Conservation (phyloP, 2,113 vertebrate species). For the Edolisoma coerulescens region DNA sequence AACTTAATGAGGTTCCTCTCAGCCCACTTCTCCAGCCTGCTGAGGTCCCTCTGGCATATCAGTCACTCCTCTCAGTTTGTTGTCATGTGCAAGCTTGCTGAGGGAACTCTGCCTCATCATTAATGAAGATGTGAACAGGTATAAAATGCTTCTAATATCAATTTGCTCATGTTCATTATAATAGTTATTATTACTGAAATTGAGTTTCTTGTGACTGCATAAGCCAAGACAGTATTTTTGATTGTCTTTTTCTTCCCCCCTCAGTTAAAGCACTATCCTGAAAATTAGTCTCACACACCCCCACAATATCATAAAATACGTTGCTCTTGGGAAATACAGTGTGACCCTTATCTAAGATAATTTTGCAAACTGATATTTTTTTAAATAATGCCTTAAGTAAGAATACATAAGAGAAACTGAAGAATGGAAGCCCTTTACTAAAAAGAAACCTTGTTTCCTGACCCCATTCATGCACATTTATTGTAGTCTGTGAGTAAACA, state of each 20-base stretch:
- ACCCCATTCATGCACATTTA: background rate
- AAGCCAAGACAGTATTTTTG: background rate
- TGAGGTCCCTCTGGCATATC: background rate
- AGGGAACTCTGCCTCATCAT: background rate
- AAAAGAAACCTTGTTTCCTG: background rate
- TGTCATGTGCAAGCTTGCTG: background rate
- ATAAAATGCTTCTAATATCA: background rate
- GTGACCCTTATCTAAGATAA: background rate
- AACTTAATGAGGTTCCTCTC: background rate
- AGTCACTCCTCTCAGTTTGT: background rate
- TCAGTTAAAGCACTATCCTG: background rate
- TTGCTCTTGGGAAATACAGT: background rate
- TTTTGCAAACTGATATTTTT: background rate
- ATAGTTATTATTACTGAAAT: background rate
- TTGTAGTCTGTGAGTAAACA: background rate
- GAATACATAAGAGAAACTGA: background rate
- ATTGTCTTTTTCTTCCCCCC: background rate
- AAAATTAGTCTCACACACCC: background rate
- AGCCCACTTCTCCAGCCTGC: background rate
- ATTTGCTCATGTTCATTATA: background rate
- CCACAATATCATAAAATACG: background rate
- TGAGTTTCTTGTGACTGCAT: background rate
- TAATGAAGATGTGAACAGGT: background rate
- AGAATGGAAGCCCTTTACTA: background rate
- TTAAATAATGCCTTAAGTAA: background rate